A percentile compares a stretch with the other conserved stretches of the same genome.
Conservation (phyloP, 1,140 invertebrate genomes). For the Thalassaphorura encarpata region DNA sequence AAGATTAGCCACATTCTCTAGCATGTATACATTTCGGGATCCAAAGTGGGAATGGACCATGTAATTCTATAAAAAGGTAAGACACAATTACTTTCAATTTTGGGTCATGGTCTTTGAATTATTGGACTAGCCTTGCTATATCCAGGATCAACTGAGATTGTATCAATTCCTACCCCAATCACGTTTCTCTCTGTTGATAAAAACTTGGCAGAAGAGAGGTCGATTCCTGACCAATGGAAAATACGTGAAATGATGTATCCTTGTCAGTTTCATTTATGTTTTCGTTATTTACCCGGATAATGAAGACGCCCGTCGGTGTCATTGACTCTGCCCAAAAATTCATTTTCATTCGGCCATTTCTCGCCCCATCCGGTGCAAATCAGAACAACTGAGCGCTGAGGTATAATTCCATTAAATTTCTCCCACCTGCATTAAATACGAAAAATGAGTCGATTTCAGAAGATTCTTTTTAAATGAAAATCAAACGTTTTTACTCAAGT, state of each 20-base stretch:
- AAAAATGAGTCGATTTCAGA: not conserved
- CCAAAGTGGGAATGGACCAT: constrained; percentile 40
- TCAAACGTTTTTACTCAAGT: not conserved
- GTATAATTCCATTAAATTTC: constrained; percentile 10
- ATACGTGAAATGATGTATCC: constrained; percentile 2
- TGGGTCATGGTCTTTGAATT: not conserved
- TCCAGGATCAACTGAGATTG: constrained; percentile 8
- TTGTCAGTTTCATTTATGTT: not conserved
- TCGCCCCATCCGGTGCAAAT: constrained; percentile 14
- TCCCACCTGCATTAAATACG: constrained; percentile 10
- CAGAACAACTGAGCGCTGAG: constrained; percentile 5
- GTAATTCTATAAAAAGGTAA: constrained; percentile 23
- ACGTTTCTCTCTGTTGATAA: constrained; percentile 15
- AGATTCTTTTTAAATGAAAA: not conserved
- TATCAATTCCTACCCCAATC: constrained; percentile 15
- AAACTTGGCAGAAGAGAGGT: constrained; percentile 13
- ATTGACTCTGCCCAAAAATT: constrained; percentile 5
- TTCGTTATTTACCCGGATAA: constrained; percentile 11
- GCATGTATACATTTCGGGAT: constrained; percentile 43
- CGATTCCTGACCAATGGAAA: not conserved
- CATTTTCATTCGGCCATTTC: constrained; percentile 3
- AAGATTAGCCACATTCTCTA: no score
- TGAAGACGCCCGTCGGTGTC: not conserved
- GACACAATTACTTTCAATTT: not conserved
- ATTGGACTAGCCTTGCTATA: constrained; percentile 5